Evolutionary conservation across 2,113 vertebrate species (phyloP), one percentile per base, ranked within the genome.

Genomic region (Eurystomus gularis): DNA sequence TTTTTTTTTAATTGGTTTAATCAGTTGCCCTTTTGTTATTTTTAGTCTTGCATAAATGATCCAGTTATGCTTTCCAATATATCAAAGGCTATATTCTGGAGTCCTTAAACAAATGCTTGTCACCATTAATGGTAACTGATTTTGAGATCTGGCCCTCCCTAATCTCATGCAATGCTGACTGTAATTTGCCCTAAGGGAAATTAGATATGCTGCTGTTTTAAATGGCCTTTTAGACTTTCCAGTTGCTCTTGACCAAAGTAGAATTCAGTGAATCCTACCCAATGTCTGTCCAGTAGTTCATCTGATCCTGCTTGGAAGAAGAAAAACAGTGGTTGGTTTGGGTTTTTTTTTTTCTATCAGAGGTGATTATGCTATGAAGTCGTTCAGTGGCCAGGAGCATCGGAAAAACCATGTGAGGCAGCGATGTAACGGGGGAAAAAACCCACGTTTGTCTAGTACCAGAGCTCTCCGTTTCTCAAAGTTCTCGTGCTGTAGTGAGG

Each of bases 401-500:
- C 0, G 19, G 64, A 39, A 69, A 4, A 76, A 16, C 21, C 57
- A 33, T 2, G 17, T 44, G 54, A 58, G 52, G 54, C 28, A 46
- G 58, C 2, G 1, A 1, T 42, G 29, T 57, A 21, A 13, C 0
- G 0, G 46, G 23, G 23, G 4, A 2, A 13, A 6, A 13, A 14
- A 14, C 5, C 5, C 51, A 4, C 0, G 13, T 60, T 42, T 60
- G 58, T 37, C 73, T 80, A 65, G 60, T 60, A 26, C 13, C 33
- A 69, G 48, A 12, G 89, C 78, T 40, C 33, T 49, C 57, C 1
- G 21, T 75, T 93, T 33, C 62, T 76, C 9, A 9, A 72, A 93
- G 90, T 93, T 88, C 88, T 92, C 2, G 1, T 69, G 95, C 86
- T 72, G 82, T 76, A 89, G 92, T 44, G 61, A 93, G 75, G 60